These are phyloP conservation scores for Chiroxiphia lanceolata DNA, from an alignment of 2,797 vertebrate genomes.

Conservation along the genomic window DNA sequence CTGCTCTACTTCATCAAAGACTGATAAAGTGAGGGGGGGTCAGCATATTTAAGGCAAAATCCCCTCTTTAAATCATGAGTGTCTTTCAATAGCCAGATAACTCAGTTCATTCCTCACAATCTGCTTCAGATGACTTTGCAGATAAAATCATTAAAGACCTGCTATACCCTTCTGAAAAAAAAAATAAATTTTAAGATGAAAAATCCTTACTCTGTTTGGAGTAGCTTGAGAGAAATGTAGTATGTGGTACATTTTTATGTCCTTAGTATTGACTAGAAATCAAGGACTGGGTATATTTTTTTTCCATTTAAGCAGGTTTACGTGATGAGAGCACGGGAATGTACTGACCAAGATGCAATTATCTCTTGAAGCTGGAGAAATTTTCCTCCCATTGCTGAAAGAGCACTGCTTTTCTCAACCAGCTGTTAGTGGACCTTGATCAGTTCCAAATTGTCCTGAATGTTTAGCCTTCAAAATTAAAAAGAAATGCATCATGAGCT, in stretches of 20 bases:
- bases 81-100: not conserved
- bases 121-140: not conserved
- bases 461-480: constrained; percentile 78
- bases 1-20: not conserved
- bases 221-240: not conserved
- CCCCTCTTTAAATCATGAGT: not conserved
- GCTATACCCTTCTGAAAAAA: not conserved
- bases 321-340: not conserved
- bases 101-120: not conserved
- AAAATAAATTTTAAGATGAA: not conserved
- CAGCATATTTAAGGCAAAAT: not conserved
- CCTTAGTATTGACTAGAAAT: not conserved
- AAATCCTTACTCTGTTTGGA: not conserved
- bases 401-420: constrained; percentile 77
- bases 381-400: constrained; percentile 74
- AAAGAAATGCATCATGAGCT: constrained; percentile 11
- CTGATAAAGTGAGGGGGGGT: not conserved
- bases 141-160: not conserved
- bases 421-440: constrained; percentile 88
- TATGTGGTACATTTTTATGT: not conserved
- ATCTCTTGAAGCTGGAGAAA: constrained; percentile 77
- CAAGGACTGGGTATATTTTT: not conserved
- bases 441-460: constrained; percentile 84
- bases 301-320: not conserved
- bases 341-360: not conserved